Conservation (phyloP, 1,140 invertebrate genomes). For the Andricus grossulariae region DNA sequence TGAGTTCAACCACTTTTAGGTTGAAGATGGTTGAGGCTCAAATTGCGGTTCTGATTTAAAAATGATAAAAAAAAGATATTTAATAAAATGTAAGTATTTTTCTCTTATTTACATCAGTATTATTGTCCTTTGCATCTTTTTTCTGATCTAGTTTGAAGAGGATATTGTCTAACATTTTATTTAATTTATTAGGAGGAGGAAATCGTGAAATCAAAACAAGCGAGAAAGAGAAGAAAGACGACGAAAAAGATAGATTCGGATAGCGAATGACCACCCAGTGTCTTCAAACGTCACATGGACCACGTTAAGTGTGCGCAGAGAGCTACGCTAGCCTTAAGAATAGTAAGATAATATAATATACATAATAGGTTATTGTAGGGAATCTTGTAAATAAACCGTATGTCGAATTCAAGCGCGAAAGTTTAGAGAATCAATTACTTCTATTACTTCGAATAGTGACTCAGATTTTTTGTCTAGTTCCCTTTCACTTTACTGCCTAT, state of each 20-base stretch:
- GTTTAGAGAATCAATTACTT: constrained; percentile 40
- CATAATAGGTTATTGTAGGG: constrained; percentile 55
- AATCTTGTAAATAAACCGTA: constrained; percentile 58
- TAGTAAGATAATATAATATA: constrained; percentile 71
- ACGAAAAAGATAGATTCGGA: constrained; percentile 84
- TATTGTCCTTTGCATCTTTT: too few relatives aligned
- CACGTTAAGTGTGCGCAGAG: constrained; percentile 69
- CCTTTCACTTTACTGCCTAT: constrained; percentile 36
- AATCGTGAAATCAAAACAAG: constrained; percentile 88
- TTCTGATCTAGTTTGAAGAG: not conserved
- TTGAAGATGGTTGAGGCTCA: too few relatives aligned
- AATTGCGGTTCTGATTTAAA: too few relatives aligned
- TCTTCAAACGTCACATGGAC: constrained; percentile 72
- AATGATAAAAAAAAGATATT: too few relatives aligned
- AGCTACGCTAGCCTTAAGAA: constrained; percentile 72
- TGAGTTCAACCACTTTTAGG: too few relatives aligned
- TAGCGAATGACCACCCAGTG: constrained; percentile 84
- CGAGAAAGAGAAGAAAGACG: constrained; percentile 89
- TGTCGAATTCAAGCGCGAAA: constrained; percentile 36
- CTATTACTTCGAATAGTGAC: constrained; percentile 14
- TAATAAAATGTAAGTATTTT: not conserved
- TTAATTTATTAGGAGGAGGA: constrained; percentile 83
- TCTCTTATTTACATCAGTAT: not conserved
- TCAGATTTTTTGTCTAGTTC: constrained; percentile 37
- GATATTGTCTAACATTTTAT: constrained; percentile 4